Evolutionary conservation across 2,797 vertebrate genomes (phyloP), one percentile per base, ranked within the genome.

Genomic region (Enteromius fasciolatus): DNA sequence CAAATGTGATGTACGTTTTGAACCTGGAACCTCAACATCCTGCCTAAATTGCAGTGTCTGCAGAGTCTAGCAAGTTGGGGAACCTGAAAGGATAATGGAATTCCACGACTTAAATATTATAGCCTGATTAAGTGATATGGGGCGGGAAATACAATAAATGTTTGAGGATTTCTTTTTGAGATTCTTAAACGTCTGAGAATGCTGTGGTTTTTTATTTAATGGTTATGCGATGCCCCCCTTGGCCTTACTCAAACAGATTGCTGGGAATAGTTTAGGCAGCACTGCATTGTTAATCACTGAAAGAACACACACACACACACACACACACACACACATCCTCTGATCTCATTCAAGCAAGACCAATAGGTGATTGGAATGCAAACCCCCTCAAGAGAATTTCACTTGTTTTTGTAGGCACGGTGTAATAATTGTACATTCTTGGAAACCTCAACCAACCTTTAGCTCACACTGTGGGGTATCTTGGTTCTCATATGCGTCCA

Each of bases 111-210:
- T 36, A 54, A 83, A 83, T 46, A 84, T 64, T 36, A 78, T 44
- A 39, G 64, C 77, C 76, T 50, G 52, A 85, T 83, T 81, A 82
- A 81, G 48, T 76, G 64, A 68, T 73, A 82, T 81, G 78, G 67
- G 25, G 48, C 11, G 73, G 83, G 41, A 87, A 82, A 80, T 48
- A 78, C 81, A 85, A 70, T 84, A 77, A 82, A 87, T 85, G 85
- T 88, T 89, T 84, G 82, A 82, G 82, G 70, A 85, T 87, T 82
- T 87, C 72, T 79, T 88, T 87, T 84, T 74, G 79, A 89, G 87
- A 91, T 91, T 92, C 82, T 89, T 91, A 64, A 87, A 87, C 84
- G 89, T 92, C 91, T 93, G 89, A 92, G 90, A 92, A 93, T 92
- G 89, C 81, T 92, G 89, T 86, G 88, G 90, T 92, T 91, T 89